Evolutionary conservation across 2,888 invertebrate genomes (phyloP), one percentile per base, ranked within the genome.

Genomic region (Shargacucullia verbasci): DNA sequence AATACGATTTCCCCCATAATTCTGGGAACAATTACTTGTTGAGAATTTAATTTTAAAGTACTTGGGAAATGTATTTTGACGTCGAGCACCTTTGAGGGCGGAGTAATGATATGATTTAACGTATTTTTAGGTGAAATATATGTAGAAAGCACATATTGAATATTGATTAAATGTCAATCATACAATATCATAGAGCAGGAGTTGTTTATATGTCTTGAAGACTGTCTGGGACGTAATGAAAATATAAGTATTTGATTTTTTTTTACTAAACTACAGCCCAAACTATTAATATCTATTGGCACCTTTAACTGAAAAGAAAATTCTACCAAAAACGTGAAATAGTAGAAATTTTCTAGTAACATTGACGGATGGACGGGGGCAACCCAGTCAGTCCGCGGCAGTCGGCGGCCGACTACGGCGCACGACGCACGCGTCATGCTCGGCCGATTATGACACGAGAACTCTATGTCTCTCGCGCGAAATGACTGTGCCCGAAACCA

Each of bases 401-500:
- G 94, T 92, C 87, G 84, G 81, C 85, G 85, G 84, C 83, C 83
- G 86, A 82, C 83, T 76, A 82, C 83, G 85, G 80, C 78, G 82
- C 86, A 84, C 66, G 81, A 66, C 82, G 80, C 82, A 78, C 87
- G 88, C 85, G 86, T 79, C 76, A 85, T 87, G 88, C 79, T 74
- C 59, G 62, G 66, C 59, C 69, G 61, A 74, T 77, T 69, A 70
- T 80, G 79, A 73, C 64, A 59, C 67, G 69, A 76, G 76, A 70
- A 66, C 63, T 65, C 48, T 39, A 58, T 70, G 65, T 63, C 70
- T 68, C 73, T 64, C 82, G 80, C 87, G 83, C 88, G 88, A 85
- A 79, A 86, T 87, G 89, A 87, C 82, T 84, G 75, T 80, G 79
- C 69, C 70, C 69, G 71, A 57, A 53, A 55, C 69, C 68, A 70